A percentile compares a stretch with the other conserved stretches of the same genome.
phyloP scores from a whole-genome alignment of 1,140 invertebrate species.

The Leguminivora glycinivorella region DNA sequence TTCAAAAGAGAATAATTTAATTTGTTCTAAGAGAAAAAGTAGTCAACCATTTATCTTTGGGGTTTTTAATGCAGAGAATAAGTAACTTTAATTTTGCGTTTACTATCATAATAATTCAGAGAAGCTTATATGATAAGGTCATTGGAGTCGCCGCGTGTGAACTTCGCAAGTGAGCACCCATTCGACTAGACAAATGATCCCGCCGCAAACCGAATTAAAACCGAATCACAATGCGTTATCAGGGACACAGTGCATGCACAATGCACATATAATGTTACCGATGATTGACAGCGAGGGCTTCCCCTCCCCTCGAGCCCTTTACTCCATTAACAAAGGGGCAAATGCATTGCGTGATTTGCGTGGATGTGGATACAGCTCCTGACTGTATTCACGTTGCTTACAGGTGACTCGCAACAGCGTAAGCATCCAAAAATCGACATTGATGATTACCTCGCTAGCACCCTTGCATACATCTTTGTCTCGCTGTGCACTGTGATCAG shows the following conservation, averaged over 20 bases:
- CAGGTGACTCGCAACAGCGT: not conserved
- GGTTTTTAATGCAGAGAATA: too few species aligned
- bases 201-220: conserved; percentile 14
- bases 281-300: conserved; percentile 7
- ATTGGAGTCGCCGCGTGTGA: too few species aligned
- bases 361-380: not conserved
- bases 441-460: too few species aligned
- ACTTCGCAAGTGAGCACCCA: not conserved
- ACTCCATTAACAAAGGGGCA: conserved; percentile 6
- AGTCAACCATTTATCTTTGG: too few species aligned
- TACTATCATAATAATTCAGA: too few species aligned
- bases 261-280: conserved; percentile 14
- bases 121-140: not conserved
- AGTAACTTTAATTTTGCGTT: too few species aligned
- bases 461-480: too few species aligned
- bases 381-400: not conserved
- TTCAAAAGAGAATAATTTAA: too few species aligned
- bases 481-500: too few species aligned
- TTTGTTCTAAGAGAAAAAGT: too few species aligned
- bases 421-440: too few species aligned
- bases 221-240: conserved; percentile 12
- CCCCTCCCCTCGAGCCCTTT: conserved; percentile 10
- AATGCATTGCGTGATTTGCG: conserved; percentile 5
- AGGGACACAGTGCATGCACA: not conserved
- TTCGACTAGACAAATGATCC: not conserved